phyloP scores from a whole-genome alignment of 2,888 invertebrate genomes.

The Dermolepida albohirtum region DNA sequence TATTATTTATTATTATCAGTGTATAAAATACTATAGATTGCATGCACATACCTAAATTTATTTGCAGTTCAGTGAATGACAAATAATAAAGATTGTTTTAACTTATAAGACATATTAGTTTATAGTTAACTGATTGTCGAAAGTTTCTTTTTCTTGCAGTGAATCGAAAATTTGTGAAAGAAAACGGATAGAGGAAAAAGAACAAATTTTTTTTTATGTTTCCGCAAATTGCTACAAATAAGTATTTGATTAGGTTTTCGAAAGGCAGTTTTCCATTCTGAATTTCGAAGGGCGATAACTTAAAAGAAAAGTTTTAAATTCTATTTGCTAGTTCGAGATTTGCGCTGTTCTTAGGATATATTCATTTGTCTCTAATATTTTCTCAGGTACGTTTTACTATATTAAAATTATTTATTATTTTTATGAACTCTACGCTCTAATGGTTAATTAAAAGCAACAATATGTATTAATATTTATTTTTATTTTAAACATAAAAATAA shows the following conservation, averaged over 20 bases:
- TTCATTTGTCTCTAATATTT: conserved; percentile 7
- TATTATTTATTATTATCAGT: too few species aligned
- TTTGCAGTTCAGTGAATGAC: neutral
- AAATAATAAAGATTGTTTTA: conserved; percentile 17
- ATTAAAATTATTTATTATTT: too few species aligned
- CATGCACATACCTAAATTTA: too few species aligned
- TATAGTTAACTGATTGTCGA: conserved; percentile 5
- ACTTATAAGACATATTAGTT: neutral
- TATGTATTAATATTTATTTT: too few species aligned
- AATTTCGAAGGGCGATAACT: conserved; percentile 35
- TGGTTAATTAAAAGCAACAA: too few species aligned
- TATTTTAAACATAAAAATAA: too few species aligned
- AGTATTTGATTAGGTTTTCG: conserved; percentile 36
- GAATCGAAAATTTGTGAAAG: conserved; percentile 13
- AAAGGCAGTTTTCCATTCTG: conserved; percentile 30
- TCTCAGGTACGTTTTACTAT: too few species aligned
- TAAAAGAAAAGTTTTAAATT: conserved; percentile 35
- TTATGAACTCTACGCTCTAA: too few species aligned
- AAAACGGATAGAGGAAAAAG: conserved; percentile 35
- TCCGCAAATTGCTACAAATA: conserved; percentile 37
- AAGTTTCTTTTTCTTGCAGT: conserved; percentile 18
- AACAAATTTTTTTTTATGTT: conserved; percentile 35
- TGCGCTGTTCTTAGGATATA: conserved; percentile 16
- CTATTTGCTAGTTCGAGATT: conserved; percentile 33
- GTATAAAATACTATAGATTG: too few species aligned